A percentile compares a stretch with the other conserved stretches of the same genome.
phyloP scores from a whole-genome alignment of 2,113 vertebrate genomes.

The Dunckerocampus dactyliophorus region DNA sequence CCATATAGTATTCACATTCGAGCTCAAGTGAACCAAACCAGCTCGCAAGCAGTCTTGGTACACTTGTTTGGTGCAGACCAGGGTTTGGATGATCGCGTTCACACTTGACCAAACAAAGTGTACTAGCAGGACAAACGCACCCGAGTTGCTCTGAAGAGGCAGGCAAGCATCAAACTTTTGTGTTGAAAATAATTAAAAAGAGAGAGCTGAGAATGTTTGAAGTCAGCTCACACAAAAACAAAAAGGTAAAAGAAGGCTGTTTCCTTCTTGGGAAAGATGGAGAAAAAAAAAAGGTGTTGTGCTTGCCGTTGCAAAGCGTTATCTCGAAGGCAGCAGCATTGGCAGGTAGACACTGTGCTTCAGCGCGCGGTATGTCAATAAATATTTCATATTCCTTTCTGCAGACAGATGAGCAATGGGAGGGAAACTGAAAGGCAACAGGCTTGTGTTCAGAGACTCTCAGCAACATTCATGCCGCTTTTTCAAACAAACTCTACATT shows the following conservation, averaged over 20 bases:
- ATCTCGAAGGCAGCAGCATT: slow-evolving; percentile 57
- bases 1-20: no score
- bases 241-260: slow-evolving; percentile 36
- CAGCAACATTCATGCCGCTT: background rate
- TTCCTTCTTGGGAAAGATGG: background rate
- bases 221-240: slow-evolving; percentile 42
- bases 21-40: no score
- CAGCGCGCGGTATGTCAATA: slow-evolving; percentile 64
- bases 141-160: background rate
- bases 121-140: background rate
- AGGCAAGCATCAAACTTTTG: slow-evolving; percentile 32
- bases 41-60: no score
- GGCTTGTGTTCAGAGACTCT: slow-evolving; percentile 31
- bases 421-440: slow-evolving; percentile 26
- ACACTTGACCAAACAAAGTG: no score
- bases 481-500: slow-evolving; percentile 4
- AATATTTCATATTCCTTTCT: slow-evolving; percentile 73
- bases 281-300: slow-evolving; percentile 39
- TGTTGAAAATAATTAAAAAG: slow-evolving; percentile 61
- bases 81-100: no score
- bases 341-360: slow-evolving; percentile 58
- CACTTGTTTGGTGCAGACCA: no score
- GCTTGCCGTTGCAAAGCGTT: slow-evolving; percentile 50
- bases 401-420: slow-evolving; percentile 47
- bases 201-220: slow-evolving; percentile 16